phyloP scores from a whole-genome alignment of 2,888 invertebrate genomes.

The Agonopterix heracliana region DNA sequence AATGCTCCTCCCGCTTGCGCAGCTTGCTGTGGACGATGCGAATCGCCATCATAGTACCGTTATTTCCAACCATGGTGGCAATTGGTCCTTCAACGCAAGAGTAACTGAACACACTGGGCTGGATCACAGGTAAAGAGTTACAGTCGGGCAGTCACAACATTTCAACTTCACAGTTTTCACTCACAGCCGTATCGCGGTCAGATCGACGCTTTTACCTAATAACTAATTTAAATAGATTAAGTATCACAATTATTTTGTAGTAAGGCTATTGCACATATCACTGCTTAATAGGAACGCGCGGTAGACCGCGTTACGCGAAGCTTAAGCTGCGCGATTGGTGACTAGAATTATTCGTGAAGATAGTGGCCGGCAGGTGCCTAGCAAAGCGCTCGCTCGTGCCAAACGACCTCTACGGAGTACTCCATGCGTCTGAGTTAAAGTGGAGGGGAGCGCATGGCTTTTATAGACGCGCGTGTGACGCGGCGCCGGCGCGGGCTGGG shows the following conservation, averaged over 20 bases:
- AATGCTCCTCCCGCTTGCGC: conserved; percentile 88
- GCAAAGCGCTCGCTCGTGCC: conserved; percentile 78
- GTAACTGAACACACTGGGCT: conserved; percentile 68
- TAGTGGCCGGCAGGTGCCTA: conserved; percentile 76
- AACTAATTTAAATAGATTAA: conserved; percentile 70
- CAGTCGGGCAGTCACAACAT: conserved; percentile 74
- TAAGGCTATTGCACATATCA: conserved; percentile 75
- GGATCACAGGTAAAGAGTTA: conserved; percentile 69
- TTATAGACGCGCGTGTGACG: conserved; percentile 67
- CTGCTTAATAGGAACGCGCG: conserved; percentile 73
- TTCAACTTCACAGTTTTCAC: conserved; percentile 66
- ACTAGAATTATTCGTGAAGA: conserved; percentile 71
- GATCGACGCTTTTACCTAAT: conserved; percentile 56
- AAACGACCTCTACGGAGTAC: conserved; percentile 78
- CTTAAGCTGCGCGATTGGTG: conserved; percentile 70
- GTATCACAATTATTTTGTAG: conserved; percentile 68
- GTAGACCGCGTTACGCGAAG: conserved; percentile 67
- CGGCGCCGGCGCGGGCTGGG: conserved; percentile 38
- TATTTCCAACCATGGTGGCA: conserved; percentile 87
- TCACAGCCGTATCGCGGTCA: conserved; percentile 71
- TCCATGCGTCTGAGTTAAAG: conserved; percentile 76
- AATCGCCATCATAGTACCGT: conserved; percentile 90
- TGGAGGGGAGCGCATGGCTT: conserved; percentile 63
- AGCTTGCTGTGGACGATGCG: conserved; percentile 94
- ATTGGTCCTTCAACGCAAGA: conserved; percentile 63